A percentile compares a stretch with the other conserved stretches of the same genome.
phyloP scores from a whole-genome alignment of 2,797 vertebrate genomes.

The Etheostoma perlongum region DNA sequence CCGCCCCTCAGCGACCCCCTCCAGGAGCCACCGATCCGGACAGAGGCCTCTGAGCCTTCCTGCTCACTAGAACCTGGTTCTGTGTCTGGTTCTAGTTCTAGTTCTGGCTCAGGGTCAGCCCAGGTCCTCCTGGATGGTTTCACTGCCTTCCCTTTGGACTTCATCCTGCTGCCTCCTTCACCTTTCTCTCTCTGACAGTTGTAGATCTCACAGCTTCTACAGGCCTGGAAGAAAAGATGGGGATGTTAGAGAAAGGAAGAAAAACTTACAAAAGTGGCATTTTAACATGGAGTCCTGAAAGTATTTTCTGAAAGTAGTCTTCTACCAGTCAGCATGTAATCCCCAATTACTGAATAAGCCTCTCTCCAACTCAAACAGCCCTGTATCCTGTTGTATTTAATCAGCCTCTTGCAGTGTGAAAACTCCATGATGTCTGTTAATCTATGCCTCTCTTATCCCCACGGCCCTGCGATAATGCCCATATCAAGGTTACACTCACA shows the following conservation, averaged over 20 bases:
- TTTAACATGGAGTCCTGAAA: background rate
- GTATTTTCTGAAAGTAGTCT: background rate
- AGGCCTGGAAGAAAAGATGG: constrained; percentile 39
- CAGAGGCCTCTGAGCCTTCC: constrained; percentile 86
- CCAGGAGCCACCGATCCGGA: constrained; percentile 82
- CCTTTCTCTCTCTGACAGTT: constrained; percentile 14
- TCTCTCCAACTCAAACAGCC: constrained; percentile 50
- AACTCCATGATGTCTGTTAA: constrained; percentile 76
- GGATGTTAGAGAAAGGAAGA: background rate
- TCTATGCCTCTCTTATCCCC: constrained; percentile 75
- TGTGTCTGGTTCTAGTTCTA: constrained; percentile 72
- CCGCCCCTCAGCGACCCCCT: constrained; percentile 74
- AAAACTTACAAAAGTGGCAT: background rate
- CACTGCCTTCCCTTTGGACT: constrained; percentile 90
- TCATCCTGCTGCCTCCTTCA: constrained; percentile 85
- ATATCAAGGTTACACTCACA: constrained; percentile 81
- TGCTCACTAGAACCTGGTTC: constrained; percentile 84
- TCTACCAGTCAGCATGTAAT: background rate
- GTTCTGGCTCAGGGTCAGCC: constrained; percentile 82
- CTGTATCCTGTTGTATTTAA: constrained; percentile 69
- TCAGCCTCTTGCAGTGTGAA: constrained; percentile 77
- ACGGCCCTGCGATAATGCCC: constrained; percentile 69
- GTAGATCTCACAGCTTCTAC: constrained; percentile 33
- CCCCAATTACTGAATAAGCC: background rate
- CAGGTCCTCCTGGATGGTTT: constrained; percentile 82